These are phyloP conservation scores for Thermophis baileyi DNA, from an alignment of 2,113 vertebrate species.

Conservation along the genomic window DNA sequence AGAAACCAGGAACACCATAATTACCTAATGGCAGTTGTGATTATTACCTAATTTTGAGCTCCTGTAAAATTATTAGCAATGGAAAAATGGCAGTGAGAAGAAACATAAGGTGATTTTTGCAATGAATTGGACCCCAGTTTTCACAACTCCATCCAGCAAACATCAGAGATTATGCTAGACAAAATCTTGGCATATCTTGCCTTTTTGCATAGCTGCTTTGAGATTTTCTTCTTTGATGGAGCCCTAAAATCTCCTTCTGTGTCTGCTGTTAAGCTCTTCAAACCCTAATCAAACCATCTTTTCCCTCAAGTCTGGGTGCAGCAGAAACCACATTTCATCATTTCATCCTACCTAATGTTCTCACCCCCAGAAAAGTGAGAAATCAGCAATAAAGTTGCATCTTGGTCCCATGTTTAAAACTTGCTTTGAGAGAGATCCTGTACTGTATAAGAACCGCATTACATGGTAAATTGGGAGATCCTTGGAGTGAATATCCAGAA, in stretches of 20 bases:
- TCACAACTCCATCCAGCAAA: neutral
- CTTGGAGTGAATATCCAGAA: neutral
- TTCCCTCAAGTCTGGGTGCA: neutral
- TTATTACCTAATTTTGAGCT: neutral
- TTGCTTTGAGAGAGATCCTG: neutral
- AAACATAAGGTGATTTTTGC: neutral
- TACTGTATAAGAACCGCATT: neutral
- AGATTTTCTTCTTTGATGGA: neutral
- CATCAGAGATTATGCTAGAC: neutral
- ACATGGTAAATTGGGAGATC: neutral
- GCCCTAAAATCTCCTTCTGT: neutral
- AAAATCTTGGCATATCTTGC: neutral
- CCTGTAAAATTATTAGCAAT: neutral
- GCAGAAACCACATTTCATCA: neutral
- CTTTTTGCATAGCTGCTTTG: neutral
- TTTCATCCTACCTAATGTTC: neutral
- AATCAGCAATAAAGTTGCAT: neutral
- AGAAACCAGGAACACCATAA: neutral
- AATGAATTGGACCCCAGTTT: neutral
- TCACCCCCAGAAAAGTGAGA: neutral
- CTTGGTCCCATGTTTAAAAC: neutral
- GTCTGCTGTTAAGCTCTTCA: neutral
- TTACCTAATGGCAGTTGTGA: neutral
- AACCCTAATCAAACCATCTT: neutral
- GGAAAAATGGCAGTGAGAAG: neutral